These are phyloP conservation scores for Formicarius rufipectus DNA, from an alignment of 2,113 vertebrate genomes.

Conservation along the genomic window DNA sequence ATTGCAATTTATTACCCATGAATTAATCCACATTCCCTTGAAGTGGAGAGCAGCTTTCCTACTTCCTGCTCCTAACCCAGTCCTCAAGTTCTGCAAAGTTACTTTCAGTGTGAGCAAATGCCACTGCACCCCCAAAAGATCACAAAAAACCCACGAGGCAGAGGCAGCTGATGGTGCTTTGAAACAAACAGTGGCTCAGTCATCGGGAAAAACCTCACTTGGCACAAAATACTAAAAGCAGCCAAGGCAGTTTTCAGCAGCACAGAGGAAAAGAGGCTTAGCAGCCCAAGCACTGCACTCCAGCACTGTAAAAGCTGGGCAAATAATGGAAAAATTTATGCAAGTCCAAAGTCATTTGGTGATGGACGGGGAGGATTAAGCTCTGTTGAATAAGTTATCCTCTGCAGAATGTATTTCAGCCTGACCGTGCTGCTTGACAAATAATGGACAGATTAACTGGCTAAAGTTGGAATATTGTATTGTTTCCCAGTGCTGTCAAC, in stretches of 20 bases:
- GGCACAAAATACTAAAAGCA: neutral
- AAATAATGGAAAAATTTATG: conserved; percentile 29
- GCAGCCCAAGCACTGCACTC: neutral
- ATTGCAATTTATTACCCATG: neutral
- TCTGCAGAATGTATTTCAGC: conserved; percentile 2
- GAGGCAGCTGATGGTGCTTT: neutral
- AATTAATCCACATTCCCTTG: neutral
- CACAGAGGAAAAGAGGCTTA: conserved; percentile 1
- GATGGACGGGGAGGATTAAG: conserved; percentile 36
- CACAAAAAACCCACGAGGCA: neutral
- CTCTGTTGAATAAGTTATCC: neutral
- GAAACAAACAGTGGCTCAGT: neutral
- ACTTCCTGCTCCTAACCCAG: neutral
- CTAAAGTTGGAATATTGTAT: neutral
- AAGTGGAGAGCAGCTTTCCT: neutral
- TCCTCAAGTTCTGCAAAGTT: neutral
- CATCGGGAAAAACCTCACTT: neutral
- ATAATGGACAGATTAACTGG: conserved; percentile 6
- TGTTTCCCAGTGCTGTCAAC: neutral
- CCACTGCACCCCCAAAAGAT: neutral
- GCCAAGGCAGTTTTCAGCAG: neutral
- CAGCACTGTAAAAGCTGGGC: neutral
- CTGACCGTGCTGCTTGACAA: neutral
- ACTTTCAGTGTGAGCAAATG: neutral
- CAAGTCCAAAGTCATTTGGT: neutral